phyloP scores from a whole-genome alignment of 2,888 invertebrate species.

The Cephus sareptanus region DNA sequence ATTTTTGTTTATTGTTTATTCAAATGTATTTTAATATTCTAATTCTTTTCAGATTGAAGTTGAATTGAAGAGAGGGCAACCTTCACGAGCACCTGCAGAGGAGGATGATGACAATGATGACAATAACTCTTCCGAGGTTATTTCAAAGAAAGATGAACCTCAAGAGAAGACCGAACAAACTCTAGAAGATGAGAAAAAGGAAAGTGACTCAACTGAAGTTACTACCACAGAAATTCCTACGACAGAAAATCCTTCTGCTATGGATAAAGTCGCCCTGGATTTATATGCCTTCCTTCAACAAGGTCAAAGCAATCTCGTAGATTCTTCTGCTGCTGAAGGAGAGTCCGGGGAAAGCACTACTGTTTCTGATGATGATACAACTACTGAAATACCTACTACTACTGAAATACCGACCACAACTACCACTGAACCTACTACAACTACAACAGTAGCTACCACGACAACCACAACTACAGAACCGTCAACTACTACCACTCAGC shows the following conservation, averaged over 20 bases:
- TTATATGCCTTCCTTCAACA: slow-evolving; percentile 82
- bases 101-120: slow-evolving; percentile 22
- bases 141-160: not conserved
- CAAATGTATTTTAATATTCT: slow-evolving; percentile 5
- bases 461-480: slow-evolving; percentile 48
- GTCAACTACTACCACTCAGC: slow-evolving; percentile 55
- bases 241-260: slow-evolving; percentile 73
- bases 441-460: slow-evolving; percentile 68
- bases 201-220: slow-evolving; percentile 12
- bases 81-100: slow-evolving; percentile 25
- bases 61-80: slow-evolving; percentile 51
- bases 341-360: slow-evolving; percentile 69
- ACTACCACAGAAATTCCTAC: slow-evolving; percentile 69
- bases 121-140: slow-evolving; percentile 7
- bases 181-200: slow-evolving; percentile 10
- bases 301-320: slow-evolving; percentile 68
- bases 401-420: slow-evolving; percentile 67
- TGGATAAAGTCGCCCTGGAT: slow-evolving; percentile 86
- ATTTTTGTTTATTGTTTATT: not conserved
- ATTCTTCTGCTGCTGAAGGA: slow-evolving; percentile 35
- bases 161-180: not conserved
- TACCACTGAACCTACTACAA: slow-evolving; percentile 65
- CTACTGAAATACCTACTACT: slow-evolving; percentile 60
- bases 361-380: slow-evolving; percentile 60
- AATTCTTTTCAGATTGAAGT: slow-evolving; percentile 34